Base-by-base conservation (phyloP, 2,113 vertebrate genomes). In the Notarius quadriscutis region DNA sequence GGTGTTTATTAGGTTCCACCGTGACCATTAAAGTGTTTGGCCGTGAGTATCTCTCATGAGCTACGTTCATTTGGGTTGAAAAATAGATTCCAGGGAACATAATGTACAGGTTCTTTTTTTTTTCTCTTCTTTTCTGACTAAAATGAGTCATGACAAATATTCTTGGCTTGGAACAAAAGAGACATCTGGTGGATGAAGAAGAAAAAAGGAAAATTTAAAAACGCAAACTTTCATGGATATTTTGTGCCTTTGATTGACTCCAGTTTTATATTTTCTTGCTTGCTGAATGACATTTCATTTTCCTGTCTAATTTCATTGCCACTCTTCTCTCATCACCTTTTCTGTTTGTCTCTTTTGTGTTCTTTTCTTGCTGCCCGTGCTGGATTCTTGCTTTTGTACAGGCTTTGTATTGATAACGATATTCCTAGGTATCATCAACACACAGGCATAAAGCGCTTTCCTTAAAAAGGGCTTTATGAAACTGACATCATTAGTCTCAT, bases 331-430 rank as follows among this genome's bases (percentile, higher is more conserved):
- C 91, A 81, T 93, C 88, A 91, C 88, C 91, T 84, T 94, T 74
- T 95, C 86, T 93, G 83, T 87, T 93, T 93, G 83, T 93, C 87
- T 92, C 83, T 62, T 89, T 95, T 91, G 89, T 89, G 92, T 89
- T 93, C 79, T 84, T 91, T 92, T 94, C 67, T 91, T 92, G 92
- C 93, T 95, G 93, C 94, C 92, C 95, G 95, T 93, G 96, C 96
- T 91, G 90, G 94, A 94, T 94, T 94, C 94, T 95, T 97, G 94
- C 95, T 41, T 98, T 94, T 96, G 94, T 94, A 92, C 97, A 99
- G 98, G 94, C 96, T 99, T 95, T 98, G 96, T 97, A 96, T 99
- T 98, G 98, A 99, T 99, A 97, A 97, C 94, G 98, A 99, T 96
- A 97, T 97, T 94, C 95, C 97, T 99, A 99, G 98, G 98, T 99